Evolutionary conservation across 2,888 invertebrate genomes (phyloP).

Genomic region (Argyra leucocephala): DNA sequence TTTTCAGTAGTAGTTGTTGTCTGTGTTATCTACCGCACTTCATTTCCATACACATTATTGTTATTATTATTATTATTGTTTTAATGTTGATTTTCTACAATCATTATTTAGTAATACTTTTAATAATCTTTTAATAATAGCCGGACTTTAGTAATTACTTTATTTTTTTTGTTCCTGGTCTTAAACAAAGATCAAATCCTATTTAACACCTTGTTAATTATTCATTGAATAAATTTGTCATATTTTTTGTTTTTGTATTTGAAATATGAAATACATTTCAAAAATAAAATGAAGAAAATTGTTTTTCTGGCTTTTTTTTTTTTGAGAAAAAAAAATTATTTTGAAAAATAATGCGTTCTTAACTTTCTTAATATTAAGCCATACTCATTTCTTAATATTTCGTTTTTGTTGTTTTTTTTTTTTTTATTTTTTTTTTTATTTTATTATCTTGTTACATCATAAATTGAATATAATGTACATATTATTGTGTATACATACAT

Average conservation of each 20-base stretch:
- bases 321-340: background rate
- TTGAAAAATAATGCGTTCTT: background rate
- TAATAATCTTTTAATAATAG: slow-evolving; percentile 4
- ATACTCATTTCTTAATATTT: background rate
- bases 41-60: no score
- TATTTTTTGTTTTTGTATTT: background rate
- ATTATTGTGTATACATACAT: no score
- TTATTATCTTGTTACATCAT: background rate
- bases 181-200: background rate
- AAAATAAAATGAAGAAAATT: no score
- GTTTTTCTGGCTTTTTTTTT: background rate
- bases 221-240: slow-evolving; percentile 1
- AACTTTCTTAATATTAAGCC: background rate
- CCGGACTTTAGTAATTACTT: background rate
- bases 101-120: background rate
- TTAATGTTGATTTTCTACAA: no score
- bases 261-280: no score
- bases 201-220: slow-evolving; percentile 6
- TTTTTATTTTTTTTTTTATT: background rate
- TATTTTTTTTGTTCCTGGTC: background rate
- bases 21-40: no score
- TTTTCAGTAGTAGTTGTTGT: no score
- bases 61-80: no score
- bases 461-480: background rate
- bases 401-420: background rate